Conservation (phyloP, 1,140 invertebrate species). For the Brachionus plicatilis region DNA sequence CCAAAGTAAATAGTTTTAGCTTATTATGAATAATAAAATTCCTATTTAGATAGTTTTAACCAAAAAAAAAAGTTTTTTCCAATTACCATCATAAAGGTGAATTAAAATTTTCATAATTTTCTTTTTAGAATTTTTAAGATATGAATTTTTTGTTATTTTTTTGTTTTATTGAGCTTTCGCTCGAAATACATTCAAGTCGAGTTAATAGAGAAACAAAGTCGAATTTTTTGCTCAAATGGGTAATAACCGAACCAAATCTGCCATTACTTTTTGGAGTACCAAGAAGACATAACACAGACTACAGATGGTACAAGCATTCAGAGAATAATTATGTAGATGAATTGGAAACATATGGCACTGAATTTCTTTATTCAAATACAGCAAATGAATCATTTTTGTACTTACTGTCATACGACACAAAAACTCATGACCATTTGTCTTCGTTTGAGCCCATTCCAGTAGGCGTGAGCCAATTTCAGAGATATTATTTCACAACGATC, state of each 20-base stretch:
- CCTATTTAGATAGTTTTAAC: background rate
- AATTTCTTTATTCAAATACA: background rate
- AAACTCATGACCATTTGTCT: constrained; percentile 3
- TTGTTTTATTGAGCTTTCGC: background rate
- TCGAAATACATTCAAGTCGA: background rate
- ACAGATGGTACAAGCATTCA: constrained; percentile 1
- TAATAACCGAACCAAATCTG: background rate
- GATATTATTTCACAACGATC: background rate
- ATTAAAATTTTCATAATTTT: background rate
- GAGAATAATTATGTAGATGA: background rate
- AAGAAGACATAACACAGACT: background rate
- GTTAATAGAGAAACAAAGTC: background rate
- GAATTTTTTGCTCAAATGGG: background rate
- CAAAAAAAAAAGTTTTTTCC: background rate
- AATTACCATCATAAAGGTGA: background rate
- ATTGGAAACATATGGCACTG: background rate
- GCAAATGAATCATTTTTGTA: background rate
- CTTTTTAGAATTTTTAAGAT: background rate
- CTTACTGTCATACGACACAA: background rate
- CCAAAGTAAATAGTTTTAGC: background rate
- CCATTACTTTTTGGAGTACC: background rate
- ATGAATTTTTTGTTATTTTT: background rate
- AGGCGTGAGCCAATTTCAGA: background rate
- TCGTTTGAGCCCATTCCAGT: background rate
- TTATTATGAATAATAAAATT: background rate